Evolutionary conservation across 92 coral and sea anemone species (phyloP), one percentile per base, ranked within the genome.

Genomic region (Scolanthus callimorphus): DNA sequence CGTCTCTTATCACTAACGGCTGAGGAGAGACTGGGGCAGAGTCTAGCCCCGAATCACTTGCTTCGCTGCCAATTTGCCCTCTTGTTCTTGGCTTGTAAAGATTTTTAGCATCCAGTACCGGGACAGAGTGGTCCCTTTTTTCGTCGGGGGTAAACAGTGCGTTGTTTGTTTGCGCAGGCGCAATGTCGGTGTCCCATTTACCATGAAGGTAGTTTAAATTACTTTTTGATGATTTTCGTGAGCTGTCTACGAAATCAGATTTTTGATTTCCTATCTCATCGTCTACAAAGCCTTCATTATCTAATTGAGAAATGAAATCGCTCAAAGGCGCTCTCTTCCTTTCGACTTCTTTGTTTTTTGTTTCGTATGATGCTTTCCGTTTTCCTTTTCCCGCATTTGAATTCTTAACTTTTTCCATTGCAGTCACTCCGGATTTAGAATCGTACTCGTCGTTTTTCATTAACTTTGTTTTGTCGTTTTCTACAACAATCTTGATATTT

Each of bases 11-110:
- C 41, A 34, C 41, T 6, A 34, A 34, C 52, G 12, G 29, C 30
- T 68, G 75, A 49, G 64, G 41, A 23, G 57, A 68, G 15, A 49
- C 20, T 59, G 25, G 50, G 20, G 51, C 34, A 2, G 65, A 20
- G 0, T 59, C 69, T 11, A 55, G 12, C 19, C 49, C 62, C 8
- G 56, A 27, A 15, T 68, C 74, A 12, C 59, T 50, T 0, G 37
- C 23, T 27, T 50, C 60, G 54, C 75, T 45, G 3, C 55, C 75
- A 31, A 57, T 57, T 4, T 46, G 12, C 17, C 52, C 19, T 19
- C 52, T 11, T 46, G 11, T 46, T 9, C 8, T 46, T 46, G 52
- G 52, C 15, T 6, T 6, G 6, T 34, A 15, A 6, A 6, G 43
- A 34, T 15, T 34, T 34, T 6, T 34, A 34, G 43, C 6, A n/a